Percentiles rank a stretch among this genome's conserved stretches.
These are phyloP conservation scores for Arbacia lixula DNA, from an alignment of 53 echinoderm and acorn worm species.

Conservation along the genomic window DNA sequence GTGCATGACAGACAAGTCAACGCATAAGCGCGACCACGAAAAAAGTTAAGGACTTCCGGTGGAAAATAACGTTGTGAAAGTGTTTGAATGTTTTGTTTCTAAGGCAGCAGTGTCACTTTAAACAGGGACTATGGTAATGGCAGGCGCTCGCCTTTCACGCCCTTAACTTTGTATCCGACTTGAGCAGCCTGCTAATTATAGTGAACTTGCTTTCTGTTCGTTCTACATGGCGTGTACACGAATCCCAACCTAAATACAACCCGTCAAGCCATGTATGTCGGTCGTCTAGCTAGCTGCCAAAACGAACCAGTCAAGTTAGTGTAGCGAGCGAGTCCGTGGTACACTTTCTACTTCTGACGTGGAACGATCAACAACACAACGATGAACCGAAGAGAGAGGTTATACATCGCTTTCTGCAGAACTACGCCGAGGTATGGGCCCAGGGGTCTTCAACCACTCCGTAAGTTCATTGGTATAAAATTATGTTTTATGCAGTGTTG, in stretches of 20 bases:
- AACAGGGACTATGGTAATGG: conserved; percentile 6
- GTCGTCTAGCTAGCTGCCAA: too few relatives aligned
- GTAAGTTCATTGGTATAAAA: conserved; percentile 4
- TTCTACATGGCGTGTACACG: background rate
- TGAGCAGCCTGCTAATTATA: conserved; percentile 29
- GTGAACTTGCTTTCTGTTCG: conserved; percentile 19
- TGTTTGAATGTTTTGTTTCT: too few relatives aligned
- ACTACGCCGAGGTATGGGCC: conserved; percentile 10
- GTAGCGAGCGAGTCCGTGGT: too few relatives aligned
- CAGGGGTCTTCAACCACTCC: conserved; percentile 2
- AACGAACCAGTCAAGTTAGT: too few relatives aligned
- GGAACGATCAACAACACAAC: too few relatives aligned
- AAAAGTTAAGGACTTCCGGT: too few relatives aligned
- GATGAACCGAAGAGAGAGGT: conserved; percentile 21
- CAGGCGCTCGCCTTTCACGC: conserved; percentile 15
- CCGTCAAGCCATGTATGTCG: too few relatives aligned
- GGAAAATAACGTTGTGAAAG: too few relatives aligned
- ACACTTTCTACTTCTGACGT: too few relatives aligned
- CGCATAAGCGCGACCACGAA: too few relatives aligned
- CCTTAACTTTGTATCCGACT: conserved; percentile 28
- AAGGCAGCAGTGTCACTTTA: conserved; percentile 17
- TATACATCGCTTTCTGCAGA: conserved; percentile 5
- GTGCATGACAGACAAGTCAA: too few relatives aligned
- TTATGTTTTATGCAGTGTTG: too few relatives aligned
- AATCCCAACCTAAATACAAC: background rate